A percentile compares a stretch with the other conserved stretches of the same genome.
phyloP scores from a whole-genome alignment of 2,797 vertebrate genomes.

The Cetoscarus ocellatus region DNA sequence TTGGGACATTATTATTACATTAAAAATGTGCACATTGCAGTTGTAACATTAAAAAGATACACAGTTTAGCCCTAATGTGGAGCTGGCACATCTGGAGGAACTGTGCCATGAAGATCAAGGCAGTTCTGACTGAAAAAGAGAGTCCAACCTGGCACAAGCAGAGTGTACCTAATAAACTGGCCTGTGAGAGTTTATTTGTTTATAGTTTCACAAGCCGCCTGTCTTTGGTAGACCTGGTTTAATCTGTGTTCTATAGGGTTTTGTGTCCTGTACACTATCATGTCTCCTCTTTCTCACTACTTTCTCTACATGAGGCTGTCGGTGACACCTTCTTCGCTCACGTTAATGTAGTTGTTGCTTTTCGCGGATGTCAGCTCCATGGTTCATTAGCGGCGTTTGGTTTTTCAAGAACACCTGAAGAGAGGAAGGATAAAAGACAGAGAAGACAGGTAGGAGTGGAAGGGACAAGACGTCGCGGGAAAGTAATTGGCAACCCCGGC shows the following conservation, averaged over 20 bases:
- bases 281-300: background rate
- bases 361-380: constrained; percentile 59
- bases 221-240: no score
- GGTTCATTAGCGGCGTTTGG: constrained; percentile 72
- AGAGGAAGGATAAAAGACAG: constrained; percentile 45
- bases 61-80: no score
- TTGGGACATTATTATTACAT: no score
- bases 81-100: no score
- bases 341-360: constrained; percentile 59
- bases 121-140: no score
- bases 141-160: no score
- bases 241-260: background rate
- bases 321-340: constrained; percentile 43
- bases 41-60: no score
- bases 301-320: constrained; percentile 40
- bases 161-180: no score
- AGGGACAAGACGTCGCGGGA: constrained; percentile 20
- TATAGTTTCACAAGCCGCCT: no score
- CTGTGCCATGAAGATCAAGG: no score
- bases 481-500: constrained; percentile 62
- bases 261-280: constrained; percentile 42
- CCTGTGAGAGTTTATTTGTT: no score
- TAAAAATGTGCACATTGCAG: no score
- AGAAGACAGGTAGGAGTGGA: constrained; percentile 47
- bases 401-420: constrained; percentile 33